Conservation (phyloP, 2,113 vertebrate species). For the Rhabdomys dilectus region DNA sequence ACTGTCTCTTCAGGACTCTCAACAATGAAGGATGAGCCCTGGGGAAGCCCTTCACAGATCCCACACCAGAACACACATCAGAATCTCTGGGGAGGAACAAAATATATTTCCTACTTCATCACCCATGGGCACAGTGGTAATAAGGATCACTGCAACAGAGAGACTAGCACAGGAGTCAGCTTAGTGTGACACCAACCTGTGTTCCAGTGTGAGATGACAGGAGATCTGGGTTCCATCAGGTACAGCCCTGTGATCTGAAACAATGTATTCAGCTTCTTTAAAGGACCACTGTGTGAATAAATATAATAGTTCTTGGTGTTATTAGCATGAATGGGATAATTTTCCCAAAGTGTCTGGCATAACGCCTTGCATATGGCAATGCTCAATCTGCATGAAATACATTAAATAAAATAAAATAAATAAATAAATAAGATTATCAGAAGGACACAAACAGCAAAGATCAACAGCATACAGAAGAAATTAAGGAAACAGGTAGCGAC, state of each 20-base stretch:
- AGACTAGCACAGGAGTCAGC: not conserved
- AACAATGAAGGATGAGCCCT: not conserved
- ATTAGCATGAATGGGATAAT: not conserved
- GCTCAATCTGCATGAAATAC: not conserved
- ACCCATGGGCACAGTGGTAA: not conserved
- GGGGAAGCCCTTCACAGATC: not conserved
- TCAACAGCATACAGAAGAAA: not conserved
- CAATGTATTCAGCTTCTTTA: not conserved
- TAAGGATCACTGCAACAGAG: not conserved
- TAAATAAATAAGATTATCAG: not conserved
- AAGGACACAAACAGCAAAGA: not conserved
- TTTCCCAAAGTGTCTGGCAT: not conserved
- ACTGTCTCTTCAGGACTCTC: not conserved
- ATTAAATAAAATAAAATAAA: not conserved
- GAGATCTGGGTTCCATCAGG: not conserved
- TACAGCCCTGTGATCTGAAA: not conserved
- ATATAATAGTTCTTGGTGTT: not conserved
- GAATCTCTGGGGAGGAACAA: not conserved
- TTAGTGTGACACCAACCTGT: not conserved
- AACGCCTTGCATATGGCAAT: not conserved
- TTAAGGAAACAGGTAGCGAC: not conserved
- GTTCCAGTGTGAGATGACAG: not conserved
- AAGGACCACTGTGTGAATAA: not conserved
- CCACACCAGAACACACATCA: not conserved
- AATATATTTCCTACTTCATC: not conserved